Evolutionary conservation across 2,888 invertebrate genomes (phyloP), one percentile per base, ranked within the genome.

Genomic region (Watsonalla binaria): DNA sequence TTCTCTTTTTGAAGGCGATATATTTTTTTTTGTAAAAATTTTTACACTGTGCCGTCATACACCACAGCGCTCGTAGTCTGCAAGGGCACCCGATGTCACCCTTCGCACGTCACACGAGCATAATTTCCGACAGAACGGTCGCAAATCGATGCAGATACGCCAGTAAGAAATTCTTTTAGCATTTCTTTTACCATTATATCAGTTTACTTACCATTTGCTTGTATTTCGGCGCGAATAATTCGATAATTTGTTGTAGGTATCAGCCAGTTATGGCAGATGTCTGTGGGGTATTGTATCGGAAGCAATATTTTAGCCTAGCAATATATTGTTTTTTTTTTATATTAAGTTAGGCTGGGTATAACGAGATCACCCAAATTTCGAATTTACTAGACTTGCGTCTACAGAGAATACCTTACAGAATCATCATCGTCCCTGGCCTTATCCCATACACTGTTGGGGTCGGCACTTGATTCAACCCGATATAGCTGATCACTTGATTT

Each of bases 71-170:
- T 5, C 52, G 11, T n/a, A 52, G 46, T 61, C 53, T 60, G 59
- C 55, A 64, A 24, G 24, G 61, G 15, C 45, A 0, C 6, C 35
- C 51, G 62, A 45, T 33, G 37, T 46, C 60, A 63, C 62, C 62
- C 63, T 63, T 63, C 62, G 65, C 65, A 64, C 70, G 67, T 62
- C 61, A 55, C 69, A 72, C 59, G 65, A 54, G 49, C 69, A 74
- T 77, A 74, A 78, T 76, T 77, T 78, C 77, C 78, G 75, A 74
- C 72, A 76, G 75, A 73, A 61, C 70, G 76, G 70, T 67, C 75
- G 62, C 71, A 71, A 76, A 76, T 76, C 69, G 73, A 76, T 67
- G 65, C 67, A 65, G 67, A 67, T 72, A 63, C 65, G 62, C 76
- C 74, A 73, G 76, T 72, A 70, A 63, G 57, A 61, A 63, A 71